Percentiles rank a stretch among this genome's conserved stretches.
Evolutionary conservation across 2,888 invertebrate species (phyloP).

Genomic region (Pegoplata infirma): DNA sequence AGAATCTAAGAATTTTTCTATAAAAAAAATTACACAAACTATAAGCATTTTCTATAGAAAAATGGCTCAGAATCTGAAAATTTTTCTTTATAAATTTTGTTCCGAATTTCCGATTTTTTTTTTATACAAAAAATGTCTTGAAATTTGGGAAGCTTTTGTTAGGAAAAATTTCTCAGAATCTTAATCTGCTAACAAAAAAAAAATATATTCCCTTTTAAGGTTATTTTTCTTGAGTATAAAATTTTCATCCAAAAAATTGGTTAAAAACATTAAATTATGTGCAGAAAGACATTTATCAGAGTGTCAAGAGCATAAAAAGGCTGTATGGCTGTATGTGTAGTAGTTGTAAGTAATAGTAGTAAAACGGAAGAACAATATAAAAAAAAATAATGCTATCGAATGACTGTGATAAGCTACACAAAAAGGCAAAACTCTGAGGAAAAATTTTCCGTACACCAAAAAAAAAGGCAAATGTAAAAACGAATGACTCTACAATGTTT

Average conservation of each 20-base stretch:
- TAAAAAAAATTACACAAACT: too few species aligned
- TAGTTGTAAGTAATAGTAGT: conserved; percentile 3
- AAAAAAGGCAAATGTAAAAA: conserved; percentile 20
- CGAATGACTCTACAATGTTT: conserved; percentile 40
- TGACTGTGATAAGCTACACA: conserved; percentile 42
- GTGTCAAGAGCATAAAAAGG: conserved; percentile 62
- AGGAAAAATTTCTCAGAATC: too few species aligned
- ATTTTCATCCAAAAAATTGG: conserved; percentile 35
- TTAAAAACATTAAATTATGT: conserved; percentile 59
- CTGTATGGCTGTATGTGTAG: conserved; percentile 16
- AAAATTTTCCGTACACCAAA: background rate
- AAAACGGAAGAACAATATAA: conserved; percentile 34
- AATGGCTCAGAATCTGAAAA: too few species aligned
- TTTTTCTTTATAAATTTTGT: too few species aligned
- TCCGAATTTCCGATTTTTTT: too few species aligned
- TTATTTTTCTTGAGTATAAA: conserved; percentile 7
- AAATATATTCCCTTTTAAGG: background rate
- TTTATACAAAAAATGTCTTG: too few species aligned
- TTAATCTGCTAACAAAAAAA: too few species aligned
- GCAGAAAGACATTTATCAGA: conserved; percentile 62
- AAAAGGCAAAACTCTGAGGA: conserved; percentile 19
- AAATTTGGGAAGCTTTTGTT: too few species aligned
- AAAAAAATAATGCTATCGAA: conserved; percentile 42
- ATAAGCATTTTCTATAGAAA: too few species aligned
- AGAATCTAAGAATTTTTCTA: too few species aligned